Conservation (phyloP, 1,140 invertebrate genomes). For the Meteorus sp. region DNA sequence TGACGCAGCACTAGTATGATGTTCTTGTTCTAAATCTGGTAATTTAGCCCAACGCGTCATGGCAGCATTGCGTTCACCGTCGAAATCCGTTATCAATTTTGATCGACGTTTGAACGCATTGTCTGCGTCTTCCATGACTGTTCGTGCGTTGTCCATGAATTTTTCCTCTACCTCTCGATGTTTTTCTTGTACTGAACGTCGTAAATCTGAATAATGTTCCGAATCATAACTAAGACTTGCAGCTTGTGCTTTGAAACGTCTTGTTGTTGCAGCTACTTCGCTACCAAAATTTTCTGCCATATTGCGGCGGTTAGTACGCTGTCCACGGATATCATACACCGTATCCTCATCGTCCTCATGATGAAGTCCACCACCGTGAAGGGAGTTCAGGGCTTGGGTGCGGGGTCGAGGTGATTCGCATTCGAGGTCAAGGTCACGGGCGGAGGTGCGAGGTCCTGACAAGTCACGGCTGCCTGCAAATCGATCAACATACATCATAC, state of each 20-base stretch:
- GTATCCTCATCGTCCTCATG: conserved; percentile 48
- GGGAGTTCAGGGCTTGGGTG: conserved; percentile 29
- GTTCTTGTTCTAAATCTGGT: conserved; percentile 34
- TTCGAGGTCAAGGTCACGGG: conserved; percentile 51
- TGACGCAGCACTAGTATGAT: conserved; percentile 40
- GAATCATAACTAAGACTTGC: conserved; percentile 35
- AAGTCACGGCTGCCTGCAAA: conserved; percentile 56
- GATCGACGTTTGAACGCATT: conserved; percentile 42
- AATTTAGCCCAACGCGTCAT: conserved; percentile 51
- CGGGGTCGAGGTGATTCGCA: conserved; percentile 41
- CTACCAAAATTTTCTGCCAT: conserved; percentile 48
- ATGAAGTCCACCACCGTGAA: conserved; percentile 36
- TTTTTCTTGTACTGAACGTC: conserved; percentile 19
- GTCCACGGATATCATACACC: conserved; percentile 54
- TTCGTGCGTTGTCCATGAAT: conserved; percentile 26
- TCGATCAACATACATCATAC: conserved; percentile 31
- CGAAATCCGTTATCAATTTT: conserved; percentile 53
- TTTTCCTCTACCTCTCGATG: conserved; percentile 25
- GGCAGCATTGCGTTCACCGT: conserved; percentile 50
- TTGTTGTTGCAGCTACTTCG: conserved; percentile 44
- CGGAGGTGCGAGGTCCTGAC: conserved; percentile 45
- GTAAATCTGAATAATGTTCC: conserved; percentile 23
- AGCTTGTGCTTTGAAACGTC: conserved; percentile 43
- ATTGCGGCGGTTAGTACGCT: conserved; percentile 42
- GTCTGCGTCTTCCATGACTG: conserved; percentile 42